phyloP scores from a whole-genome alignment of 35 echinoderm and acorn worm species.

The Apostichopus californicus region DNA sequence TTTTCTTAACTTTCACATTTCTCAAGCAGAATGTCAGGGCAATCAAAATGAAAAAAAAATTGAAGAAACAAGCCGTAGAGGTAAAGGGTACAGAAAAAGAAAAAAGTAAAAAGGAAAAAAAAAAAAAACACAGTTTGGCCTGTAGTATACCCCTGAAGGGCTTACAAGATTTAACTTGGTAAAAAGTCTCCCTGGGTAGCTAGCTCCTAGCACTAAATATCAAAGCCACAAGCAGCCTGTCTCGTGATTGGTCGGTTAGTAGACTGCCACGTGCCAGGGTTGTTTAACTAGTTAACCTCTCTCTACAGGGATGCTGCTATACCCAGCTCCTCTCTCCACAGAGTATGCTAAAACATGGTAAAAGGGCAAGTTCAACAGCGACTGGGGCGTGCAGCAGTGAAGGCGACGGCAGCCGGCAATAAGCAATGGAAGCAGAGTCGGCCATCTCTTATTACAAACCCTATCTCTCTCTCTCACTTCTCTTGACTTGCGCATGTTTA shows the following conservation, averaged over 20 bases:
- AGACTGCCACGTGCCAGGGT: slow-evolving; percentile 50
- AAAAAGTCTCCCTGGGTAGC: neutral
- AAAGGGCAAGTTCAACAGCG: slow-evolving; percentile 27
- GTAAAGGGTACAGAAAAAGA: neutral
- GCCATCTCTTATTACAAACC: slow-evolving; percentile 2
- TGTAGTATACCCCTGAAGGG: slow-evolving; percentile 34
- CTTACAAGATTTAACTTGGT: slow-evolving; percentile 8
- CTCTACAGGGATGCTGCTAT: slow-evolving; percentile 26
- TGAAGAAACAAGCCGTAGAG: too few relatives aligned
- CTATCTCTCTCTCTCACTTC: neutral
- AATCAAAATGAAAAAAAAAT: neutral
- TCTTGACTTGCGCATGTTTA: slow-evolving; percentile 30
- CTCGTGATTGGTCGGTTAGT: slow-evolving; percentile 12
- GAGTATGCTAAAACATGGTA: slow-evolving; percentile 9
- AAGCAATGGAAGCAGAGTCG: neutral
- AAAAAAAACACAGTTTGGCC: slow-evolving; percentile 20
- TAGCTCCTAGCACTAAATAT: slow-evolving; percentile 33
- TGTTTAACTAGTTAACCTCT: slow-evolving; percentile 40
- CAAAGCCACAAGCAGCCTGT: slow-evolving; percentile 8
- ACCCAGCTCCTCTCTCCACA: neutral
- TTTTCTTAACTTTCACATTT: neutral
- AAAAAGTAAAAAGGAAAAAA: neutral
- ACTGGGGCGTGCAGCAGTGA: neutral
- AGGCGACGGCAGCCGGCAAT: neutral
- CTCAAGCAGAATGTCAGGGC: neutral